Base-by-base conservation (phyloP, 2,113 vertebrate genomes). In the Motacilla tschutschensis region DNA sequence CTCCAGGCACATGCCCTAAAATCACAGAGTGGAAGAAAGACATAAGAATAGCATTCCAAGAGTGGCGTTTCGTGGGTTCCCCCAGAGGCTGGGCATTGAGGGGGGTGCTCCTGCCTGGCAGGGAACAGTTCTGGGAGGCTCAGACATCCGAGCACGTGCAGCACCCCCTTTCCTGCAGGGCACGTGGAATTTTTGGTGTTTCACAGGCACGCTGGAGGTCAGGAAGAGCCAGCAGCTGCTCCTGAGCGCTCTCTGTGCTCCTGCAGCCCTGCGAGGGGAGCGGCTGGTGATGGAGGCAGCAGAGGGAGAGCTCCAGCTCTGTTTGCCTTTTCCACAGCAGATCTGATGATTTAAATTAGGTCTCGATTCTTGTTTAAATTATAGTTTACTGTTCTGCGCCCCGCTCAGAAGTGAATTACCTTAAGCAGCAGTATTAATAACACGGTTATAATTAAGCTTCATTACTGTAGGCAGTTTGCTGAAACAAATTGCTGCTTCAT, bases 391-490 rank as follows among this genome's bases (percentile, higher is more conserved):
- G 97, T 97, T 97, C 97, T 97, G 97, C 96, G 91, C 97, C 97
- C 97, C 18, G 96, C 97, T 97, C 97, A 96, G 97, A 96, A 97
- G 96, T 95, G 97, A 97, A 97, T 97, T 97, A 97, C 97, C 96
- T 97, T 97, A 97, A 97, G 97, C 97, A 97, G 97, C 96, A 90
- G 97, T 97, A 97, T 97, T 97, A 97, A 97, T 97, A 97, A 97
- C 97, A 97, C 77, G 94, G 96, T 97, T 97, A 97, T 97, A 97
- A 97, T 97, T 97, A 97, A 97, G 97, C 97, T 97, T 97, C 97
- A 97, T 97, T 97, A 97, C 97, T 97, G 97, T 95, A 97, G 97
- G 97, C 97, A 97, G 97, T 97, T 97, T 97, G 97, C 97, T 97
- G 97, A 97, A 97, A 97, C 97, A 97, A 97, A 97, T 97, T 97